These are phyloP conservation scores for Entomobrya proxima DNA, from an alignment of 2,888 invertebrate species.

Conservation along the genomic window DNA sequence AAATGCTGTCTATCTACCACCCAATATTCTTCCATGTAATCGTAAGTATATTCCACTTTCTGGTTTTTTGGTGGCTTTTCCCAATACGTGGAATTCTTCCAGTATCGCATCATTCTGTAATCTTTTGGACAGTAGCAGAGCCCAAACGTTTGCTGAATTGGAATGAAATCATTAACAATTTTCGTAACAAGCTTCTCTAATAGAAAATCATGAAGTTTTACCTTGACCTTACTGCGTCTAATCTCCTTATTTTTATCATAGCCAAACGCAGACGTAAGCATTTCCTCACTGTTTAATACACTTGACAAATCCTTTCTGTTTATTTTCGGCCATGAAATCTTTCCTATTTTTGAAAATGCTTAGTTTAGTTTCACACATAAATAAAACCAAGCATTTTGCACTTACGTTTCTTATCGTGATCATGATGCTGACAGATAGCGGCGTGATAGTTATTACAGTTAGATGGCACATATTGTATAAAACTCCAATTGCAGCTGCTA, in stretches of 20 bases:
- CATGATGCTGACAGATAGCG: neutral
- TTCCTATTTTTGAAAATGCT: too few species aligned
- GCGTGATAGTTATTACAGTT: neutral
- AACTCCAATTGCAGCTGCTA: neutral
- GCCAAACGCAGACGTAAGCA: too few species aligned
- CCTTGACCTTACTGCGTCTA: neutral
- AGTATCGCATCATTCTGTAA: neutral
- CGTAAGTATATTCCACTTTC: neutral
- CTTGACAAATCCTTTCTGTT: too few species aligned
- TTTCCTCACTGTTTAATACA: too few species aligned
- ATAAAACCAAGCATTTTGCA: too few species aligned
- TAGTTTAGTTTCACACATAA: too few species aligned
- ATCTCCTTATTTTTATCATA: too few species aligned
- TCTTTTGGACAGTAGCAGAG: neutral
- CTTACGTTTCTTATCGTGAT: neutral
- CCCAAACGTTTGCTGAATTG: neutral
- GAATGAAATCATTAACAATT: neutral
- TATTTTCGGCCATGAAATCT: too few species aligned
- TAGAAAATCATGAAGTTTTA: neutral
- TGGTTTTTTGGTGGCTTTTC: neutral
- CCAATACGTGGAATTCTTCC: neutral
- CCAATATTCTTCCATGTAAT: neutral
- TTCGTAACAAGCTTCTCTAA: neutral
- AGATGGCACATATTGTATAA: neutral
- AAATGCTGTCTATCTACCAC: neutral